These are phyloP conservation scores for Brevipalpus yothersi DNA, from an alignment of 1,140 invertebrate species.

Conservation along the genomic window DNA sequence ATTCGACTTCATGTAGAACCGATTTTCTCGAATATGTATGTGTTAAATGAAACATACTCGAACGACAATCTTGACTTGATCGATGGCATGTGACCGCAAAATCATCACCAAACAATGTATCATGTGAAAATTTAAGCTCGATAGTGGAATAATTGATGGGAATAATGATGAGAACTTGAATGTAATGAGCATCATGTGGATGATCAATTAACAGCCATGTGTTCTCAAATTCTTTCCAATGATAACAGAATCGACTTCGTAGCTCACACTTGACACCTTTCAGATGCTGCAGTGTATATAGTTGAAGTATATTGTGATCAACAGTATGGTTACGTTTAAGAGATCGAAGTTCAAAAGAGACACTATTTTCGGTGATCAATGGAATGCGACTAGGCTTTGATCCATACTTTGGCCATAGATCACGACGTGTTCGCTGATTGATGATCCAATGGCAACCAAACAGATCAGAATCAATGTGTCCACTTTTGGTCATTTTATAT, in stretches of 20 bases:
- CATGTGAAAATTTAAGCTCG: not conserved
- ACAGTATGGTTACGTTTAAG: not conserved
- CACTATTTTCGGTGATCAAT: not conserved
- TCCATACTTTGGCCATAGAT: not conserved
- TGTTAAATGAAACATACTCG: not conserved
- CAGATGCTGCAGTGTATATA: not conserved
- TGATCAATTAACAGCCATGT: not conserved
- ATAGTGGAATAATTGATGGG: not conserved
- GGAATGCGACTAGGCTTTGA: not conserved
- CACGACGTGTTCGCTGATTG: not conserved
- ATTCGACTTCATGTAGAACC: not conserved
- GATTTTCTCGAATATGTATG: not conserved
- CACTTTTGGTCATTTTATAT: not conserved
- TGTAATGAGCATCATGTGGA: not conserved
- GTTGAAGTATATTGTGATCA: not conserved
- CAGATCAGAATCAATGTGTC: not conserved
- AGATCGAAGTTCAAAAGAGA: not conserved
- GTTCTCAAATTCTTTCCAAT: not conserved
- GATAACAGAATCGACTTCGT: not conserved
- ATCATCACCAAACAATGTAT: not conserved
- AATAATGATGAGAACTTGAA: not conserved
- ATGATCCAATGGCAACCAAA: not conserved
- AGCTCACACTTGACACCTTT: not conserved
- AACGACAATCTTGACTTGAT: not conserved
- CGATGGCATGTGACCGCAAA: not conserved